These are phyloP conservation scores for Athetis lepigone DNA, from an alignment of 2,888 invertebrate species.

Conservation along the genomic window DNA sequence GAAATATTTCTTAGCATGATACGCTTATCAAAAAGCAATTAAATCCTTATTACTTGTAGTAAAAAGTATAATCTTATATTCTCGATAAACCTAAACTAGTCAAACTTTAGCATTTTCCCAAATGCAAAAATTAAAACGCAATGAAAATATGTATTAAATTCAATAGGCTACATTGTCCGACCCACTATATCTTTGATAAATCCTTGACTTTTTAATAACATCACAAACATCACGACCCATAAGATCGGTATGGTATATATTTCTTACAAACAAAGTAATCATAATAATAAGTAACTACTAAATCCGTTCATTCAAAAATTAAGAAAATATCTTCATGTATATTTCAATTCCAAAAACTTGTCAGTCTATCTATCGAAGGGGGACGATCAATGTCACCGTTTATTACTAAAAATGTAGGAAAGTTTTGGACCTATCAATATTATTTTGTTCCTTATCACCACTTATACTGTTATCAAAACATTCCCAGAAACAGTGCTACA, in stretches of 20 bases:
- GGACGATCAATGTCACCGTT: too few relatives aligned
- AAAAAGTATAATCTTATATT: too few relatives aligned
- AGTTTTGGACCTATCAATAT: too few relatives aligned
- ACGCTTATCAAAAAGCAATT: slow-evolving; percentile 38
- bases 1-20: slow-evolving; percentile 10
- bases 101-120: slow-evolving; percentile 14
- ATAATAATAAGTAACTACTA: too few relatives aligned
- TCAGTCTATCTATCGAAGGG: too few relatives aligned
- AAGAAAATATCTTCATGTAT: too few relatives aligned
- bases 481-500: neutral
- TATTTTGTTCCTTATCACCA: neutral
- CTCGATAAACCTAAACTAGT: too few relatives aligned
- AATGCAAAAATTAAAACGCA: too few relatives aligned
- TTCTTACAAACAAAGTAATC: too few relatives aligned
- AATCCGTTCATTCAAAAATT: too few relatives aligned
- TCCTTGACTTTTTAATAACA: slow-evolving; percentile 27
- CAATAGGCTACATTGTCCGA: slow-evolving; percentile 21
- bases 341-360: too few relatives aligned
- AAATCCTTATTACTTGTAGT: slow-evolving; percentile 9
- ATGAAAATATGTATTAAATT: slow-evolving; percentile 5
- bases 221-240: slow-evolving; percentile 14
- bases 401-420: too few relatives aligned
- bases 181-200: slow-evolving; percentile 11
- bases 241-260: neutral
- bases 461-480: neutral